A percentile compares a stretch with the other conserved stretches of the same genome.
phyloP scores from a whole-genome alignment of 2,113 vertebrate species.

The Sula dactylatra region DNA sequence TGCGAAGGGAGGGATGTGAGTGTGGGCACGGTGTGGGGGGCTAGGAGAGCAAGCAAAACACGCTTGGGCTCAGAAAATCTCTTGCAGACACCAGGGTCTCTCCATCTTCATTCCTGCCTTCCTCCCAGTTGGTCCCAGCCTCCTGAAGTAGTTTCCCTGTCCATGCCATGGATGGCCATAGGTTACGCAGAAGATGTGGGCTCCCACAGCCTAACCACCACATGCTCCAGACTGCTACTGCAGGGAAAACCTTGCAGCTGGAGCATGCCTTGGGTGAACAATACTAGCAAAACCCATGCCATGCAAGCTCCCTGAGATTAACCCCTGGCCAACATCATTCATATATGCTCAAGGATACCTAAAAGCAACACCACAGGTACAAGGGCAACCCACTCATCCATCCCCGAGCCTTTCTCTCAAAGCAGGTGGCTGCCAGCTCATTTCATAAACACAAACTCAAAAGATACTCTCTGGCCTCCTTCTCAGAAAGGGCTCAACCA shows the following conservation, averaged over 20 bases:
- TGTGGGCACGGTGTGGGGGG: rapidly evolving
- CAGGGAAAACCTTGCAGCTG: background rate
- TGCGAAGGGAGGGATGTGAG: rapidly evolving
- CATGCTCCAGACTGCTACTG: background rate
- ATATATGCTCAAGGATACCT: rapidly evolving
- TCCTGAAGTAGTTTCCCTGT: background rate
- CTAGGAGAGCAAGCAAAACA: background rate
- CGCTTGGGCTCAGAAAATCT: background rate
- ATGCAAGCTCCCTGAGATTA: rapidly evolving
- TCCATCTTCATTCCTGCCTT: background rate
- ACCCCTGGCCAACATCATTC: background rate
- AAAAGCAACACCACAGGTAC: background rate
- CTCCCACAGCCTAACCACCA: background rate
- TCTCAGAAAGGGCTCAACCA: background rate
- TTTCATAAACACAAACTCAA: background rate
- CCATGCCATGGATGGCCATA: background rate
- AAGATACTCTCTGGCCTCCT: background rate
- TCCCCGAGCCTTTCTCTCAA: background rate
- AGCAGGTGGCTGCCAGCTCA: background rate
- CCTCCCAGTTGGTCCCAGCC: background rate
- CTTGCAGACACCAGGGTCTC: background rate
- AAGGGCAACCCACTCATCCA: rapidly evolving
- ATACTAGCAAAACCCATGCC: background rate
- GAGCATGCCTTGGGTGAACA: rapidly evolving
- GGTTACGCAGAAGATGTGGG: background rate